Base-by-base conservation (phyloP, 30 jellyfish, hydroid and myxozoan species). In the Aurelia coerulea region DNA sequence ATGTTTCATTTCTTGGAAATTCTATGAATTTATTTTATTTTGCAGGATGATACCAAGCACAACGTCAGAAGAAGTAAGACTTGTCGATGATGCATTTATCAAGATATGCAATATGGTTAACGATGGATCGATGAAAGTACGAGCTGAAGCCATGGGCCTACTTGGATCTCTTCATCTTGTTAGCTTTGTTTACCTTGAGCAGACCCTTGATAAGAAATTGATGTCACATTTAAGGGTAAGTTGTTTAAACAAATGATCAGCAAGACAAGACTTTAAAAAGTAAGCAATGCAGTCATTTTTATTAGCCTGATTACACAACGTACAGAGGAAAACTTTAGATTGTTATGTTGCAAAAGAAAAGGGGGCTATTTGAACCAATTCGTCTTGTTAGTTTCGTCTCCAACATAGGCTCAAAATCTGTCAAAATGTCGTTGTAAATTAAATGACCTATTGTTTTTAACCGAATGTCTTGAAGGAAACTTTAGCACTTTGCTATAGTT, bases 91-190 rank as follows among this genome's bases (percentile, higher is more conserved):
- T 84, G 97, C 93, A 1, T 93, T 93, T 65, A 71, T 88, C 75
- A 93, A 93, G 85, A 88, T 93, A 60, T 93, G 98, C 76, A 93
- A 79, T 85, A 88, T 93, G 97, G 96, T 88, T 18, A 93, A 93
- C 74, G 98, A 93, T 67, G 95, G 97, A 41, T 93, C 97, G 4
- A 93, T 93, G 98, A 88, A 76, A 62, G 98, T 93, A 63, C 94
- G 98, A 37, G 98, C 98, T 11, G 90, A 93, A 74, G 97, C 98
- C 33, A 93, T 84, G 80, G 96, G 97, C 50, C 88, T 93, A 83
- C 96, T 93, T 3, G 97, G 98, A 71, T 88, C 98, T 17, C 82
- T 93, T 10, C 98, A 93, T 72, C 85, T 81, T 49, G 98, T 93
- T 51, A 83, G 97, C 82, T 81, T 74, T 58, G 83, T 19, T 11